Conservation (phyloP, 1,140 invertebrate species). For the Hycleus phaleratus region DNA sequence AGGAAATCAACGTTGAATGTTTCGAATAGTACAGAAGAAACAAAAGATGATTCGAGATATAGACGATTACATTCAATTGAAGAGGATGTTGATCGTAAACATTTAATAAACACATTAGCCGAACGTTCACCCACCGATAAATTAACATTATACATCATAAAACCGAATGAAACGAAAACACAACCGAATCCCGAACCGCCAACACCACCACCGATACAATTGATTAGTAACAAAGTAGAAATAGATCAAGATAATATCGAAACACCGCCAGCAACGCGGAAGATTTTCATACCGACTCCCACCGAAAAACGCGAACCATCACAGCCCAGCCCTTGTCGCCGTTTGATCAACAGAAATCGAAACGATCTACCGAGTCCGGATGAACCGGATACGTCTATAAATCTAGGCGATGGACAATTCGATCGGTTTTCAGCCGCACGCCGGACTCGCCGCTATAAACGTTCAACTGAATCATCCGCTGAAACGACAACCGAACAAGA, state of each 20-base stretch:
- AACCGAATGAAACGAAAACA: constrained; percentile 38
- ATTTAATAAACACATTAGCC: constrained; percentile 45
- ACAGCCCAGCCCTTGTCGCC: constrained; percentile 40
- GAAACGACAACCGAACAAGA: constrained; percentile 38
- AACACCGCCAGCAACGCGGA: constrained; percentile 72
- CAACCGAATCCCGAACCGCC: not conserved
- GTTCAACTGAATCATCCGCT: constrained; percentile 49
- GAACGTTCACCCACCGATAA: constrained; percentile 45
- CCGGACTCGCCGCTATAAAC: constrained; percentile 73
- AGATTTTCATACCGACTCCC: constrained; percentile 54
- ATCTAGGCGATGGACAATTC: constrained; percentile 67
- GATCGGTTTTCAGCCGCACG: constrained; percentile 74
- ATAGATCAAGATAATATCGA: constrained; percentile 88
- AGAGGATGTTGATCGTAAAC: constrained; percentile 49
- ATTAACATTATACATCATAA: constrained; percentile 56
- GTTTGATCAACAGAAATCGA: constrained; percentile 39
- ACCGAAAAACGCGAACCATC: constrained; percentile 50
- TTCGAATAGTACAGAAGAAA: constrained; percentile 53
- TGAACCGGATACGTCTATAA: constrained; percentile 42
- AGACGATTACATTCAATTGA: constrained; percentile 43
- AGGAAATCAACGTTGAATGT: constrained; percentile 65
- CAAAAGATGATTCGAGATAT: constrained; percentile 22
- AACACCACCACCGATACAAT: not conserved
- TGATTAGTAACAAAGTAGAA: constrained; percentile 62
- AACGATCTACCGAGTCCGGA: constrained; percentile 29